Evolutionary conservation across 2,797 vertebrate species (phyloP).

Genomic region (Poeciliopsis gracilis): DNA sequence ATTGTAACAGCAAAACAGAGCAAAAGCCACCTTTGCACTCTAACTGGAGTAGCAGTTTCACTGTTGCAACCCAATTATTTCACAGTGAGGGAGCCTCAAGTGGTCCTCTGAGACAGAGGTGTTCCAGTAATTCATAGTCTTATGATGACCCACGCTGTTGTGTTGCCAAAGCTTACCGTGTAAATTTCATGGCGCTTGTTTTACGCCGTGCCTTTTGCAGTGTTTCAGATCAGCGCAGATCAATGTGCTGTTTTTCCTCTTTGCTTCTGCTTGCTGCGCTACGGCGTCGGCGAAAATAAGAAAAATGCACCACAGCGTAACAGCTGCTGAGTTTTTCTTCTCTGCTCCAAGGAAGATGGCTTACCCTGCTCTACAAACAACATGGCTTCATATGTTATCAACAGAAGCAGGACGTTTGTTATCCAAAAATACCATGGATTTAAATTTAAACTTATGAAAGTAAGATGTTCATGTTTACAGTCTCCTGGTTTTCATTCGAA

Average conservation of each 20-base stretch:
- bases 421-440: conserved; percentile 2
- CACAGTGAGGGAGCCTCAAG: conserved; percentile 74
- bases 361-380: conserved; percentile 16
- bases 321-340: conserved; percentile 35
- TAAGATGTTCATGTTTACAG: neutral
- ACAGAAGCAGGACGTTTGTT: neutral
- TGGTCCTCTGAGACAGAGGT: conserved; percentile 74
- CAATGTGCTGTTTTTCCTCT: conserved; percentile 53
- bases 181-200: conserved; percentile 67
- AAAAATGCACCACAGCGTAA: conserved; percentile 24
- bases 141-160: conserved; percentile 72
- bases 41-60: conserved; percentile 65
- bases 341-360: conserved; percentile 17
- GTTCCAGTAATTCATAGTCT: conserved; percentile 76
- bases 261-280: conserved; percentile 29
- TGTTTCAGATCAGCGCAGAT: conserved; percentile 59
- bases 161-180: conserved; percentile 69
- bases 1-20: conserved; percentile 64
- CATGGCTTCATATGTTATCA: neutral
- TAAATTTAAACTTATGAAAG: neutral
- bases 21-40: conserved; percentile 67
- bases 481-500: neutral
- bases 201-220: conserved; percentile 56
- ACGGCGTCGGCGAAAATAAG: conserved; percentile 4
- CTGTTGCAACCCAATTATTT: conserved; percentile 81